phyloP scores from a whole-genome alignment of 1,140 invertebrate species.

The Megalopta genalis region DNA sequence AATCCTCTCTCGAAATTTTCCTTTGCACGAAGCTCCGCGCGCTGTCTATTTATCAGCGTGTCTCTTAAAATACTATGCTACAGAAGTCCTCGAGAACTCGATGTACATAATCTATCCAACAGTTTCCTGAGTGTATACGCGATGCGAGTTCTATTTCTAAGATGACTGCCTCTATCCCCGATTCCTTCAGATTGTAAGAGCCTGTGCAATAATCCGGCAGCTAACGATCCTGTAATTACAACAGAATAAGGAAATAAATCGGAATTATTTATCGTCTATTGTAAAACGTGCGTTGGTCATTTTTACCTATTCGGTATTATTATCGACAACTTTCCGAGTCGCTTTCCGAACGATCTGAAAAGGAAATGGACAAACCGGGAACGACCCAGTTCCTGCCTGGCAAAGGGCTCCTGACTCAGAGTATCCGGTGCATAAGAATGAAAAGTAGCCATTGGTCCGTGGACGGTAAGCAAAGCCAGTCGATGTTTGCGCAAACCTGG shows the following conservation, averaged over 20 bases:
- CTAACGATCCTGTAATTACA: constrained; percentile 36
- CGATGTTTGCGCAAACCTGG: constrained; percentile 53
- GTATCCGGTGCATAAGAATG: constrained; percentile 29
- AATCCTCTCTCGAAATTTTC: too few species aligned
- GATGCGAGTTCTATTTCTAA: not conserved
- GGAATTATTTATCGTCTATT: constrained; percentile 69
- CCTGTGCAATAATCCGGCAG: constrained; percentile 7
- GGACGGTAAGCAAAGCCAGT: constrained; percentile 31
- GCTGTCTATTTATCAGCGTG: not conserved
- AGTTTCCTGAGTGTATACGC: constrained; percentile 8
- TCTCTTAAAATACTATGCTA: not conserved
- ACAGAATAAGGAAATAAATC: constrained; percentile 64
- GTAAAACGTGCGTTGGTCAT: not conserved
- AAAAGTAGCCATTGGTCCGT: constrained; percentile 31
- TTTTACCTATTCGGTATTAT: not conserved
- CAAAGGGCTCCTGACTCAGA: constrained; percentile 13
- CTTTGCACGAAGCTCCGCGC: not conserved
- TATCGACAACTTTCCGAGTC: too few species aligned
- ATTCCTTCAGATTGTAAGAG: constrained; percentile 1
- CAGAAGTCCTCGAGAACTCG: constrained; percentile 9
- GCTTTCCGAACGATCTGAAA: too few species aligned
- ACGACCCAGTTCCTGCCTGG: not conserved
- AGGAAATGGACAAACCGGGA: too few species aligned
- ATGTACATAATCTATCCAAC: constrained; percentile 41
- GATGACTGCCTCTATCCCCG: not conserved